Base-by-base conservation (phyloP, 2,888 invertebrate genomes). In the Cerastis rubricosa region DNA sequence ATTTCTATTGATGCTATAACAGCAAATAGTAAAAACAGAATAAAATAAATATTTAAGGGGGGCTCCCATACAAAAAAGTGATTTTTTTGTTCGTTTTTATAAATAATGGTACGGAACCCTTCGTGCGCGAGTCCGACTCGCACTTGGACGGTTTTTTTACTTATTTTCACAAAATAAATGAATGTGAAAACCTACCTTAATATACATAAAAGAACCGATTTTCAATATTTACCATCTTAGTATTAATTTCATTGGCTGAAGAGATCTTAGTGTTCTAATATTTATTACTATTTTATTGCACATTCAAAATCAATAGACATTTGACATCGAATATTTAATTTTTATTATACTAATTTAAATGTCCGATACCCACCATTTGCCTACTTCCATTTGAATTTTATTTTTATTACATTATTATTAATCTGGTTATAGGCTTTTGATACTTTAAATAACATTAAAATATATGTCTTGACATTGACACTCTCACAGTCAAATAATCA, bases 271-370 rank as follows among this genome's bases (percentile, higher is more conserved):
- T 65, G 47, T 80, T 19, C 29, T 11, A 40, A 61, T 66, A n/a
- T 75, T 70, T 76, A 70, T 57, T n/a, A 40, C 51, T 61, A n/a
- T 75, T 80, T 80, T 81, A 80, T 80, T 47, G 35, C 76, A 66
- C 51, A n/a, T 74, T 70, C 54, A 70, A 61, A 54, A 66, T 81
- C 59, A 73, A 79, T 73, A 73, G 51, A 54, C 17, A 43, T 78
- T 72, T 79, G 22, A 61, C 12, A 61, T 54, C 19, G n/a, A 54
- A 35, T 9, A 61, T 70, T 65, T 35, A 8, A 2, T 70, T 54
- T 75, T 54, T 76, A 76, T 66, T 69, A 81, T 19, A 70, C n/a
- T 54, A 43, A 80, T 74, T 78, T 80, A 63, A 80, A 80, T 74
- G n/a, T 67, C 66, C 45, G n/a, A 61, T 61, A 47, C 2, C 19